Evolutionary conservation across 2,113 vertebrate species (phyloP).

Genomic region (Dromiciops gliroides): DNA sequence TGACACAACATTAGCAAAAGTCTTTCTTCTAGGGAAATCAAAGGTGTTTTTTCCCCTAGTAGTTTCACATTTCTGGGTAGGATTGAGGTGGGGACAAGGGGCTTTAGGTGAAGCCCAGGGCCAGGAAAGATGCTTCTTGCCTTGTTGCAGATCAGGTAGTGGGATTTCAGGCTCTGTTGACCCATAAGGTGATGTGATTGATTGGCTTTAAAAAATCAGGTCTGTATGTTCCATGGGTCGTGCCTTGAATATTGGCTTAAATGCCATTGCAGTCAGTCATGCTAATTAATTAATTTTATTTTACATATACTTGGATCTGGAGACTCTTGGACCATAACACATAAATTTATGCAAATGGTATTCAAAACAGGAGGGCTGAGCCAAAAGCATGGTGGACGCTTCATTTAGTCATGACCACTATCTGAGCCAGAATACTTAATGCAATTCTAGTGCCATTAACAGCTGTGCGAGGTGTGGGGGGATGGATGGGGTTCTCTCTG

Average conservation of each 20-base stretch:
- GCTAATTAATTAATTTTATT: conserved; percentile 56
- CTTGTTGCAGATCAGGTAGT: background rate
- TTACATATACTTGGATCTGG: background rate
- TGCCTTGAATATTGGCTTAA: background rate
- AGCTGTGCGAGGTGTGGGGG: background rate
- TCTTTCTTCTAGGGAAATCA: background rate
- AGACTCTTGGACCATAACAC: background rate
- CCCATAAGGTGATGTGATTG: background rate
- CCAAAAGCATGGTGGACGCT: background rate
- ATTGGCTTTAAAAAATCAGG: background rate
- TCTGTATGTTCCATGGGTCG: background rate
- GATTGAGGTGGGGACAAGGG: background rate
- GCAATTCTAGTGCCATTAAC: background rate
- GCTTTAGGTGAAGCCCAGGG: no score
- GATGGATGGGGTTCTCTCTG: background rate
- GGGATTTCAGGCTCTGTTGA: background rate
- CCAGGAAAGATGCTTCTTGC: background rate
- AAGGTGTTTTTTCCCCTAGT: background rate
- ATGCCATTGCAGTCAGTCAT: background rate
- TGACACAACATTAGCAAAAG: background rate
- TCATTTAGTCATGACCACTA: background rate
- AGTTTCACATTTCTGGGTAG: background rate
- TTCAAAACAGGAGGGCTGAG: conserved; percentile 11
- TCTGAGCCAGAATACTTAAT: background rate
- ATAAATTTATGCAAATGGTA: conserved; percentile 49